Percentiles rank a stretch among this genome's conserved stretches.
Conservation (phyloP, 2,888 invertebrate genomes). For the Tipula unca region DNA sequence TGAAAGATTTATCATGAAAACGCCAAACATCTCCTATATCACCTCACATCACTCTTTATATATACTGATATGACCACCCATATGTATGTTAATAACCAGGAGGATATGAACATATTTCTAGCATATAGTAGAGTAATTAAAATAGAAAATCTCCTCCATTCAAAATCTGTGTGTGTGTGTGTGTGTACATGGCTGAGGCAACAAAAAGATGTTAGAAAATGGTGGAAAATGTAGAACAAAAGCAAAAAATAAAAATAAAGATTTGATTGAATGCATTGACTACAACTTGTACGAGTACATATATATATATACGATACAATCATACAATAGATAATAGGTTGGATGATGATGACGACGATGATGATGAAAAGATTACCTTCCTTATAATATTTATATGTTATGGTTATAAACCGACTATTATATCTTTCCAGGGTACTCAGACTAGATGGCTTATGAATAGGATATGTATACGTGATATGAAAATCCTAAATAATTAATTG, state of each 20-base stretch:
- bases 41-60: background rate
- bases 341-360: background rate
- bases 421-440: background rate
- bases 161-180: background rate
- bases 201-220: background rate
- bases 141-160: background rate
- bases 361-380: background rate
- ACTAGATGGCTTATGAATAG: background rate
- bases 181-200: background rate
- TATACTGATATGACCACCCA: background rate
- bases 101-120: background rate
- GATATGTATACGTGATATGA: background rate
- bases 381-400: background rate
- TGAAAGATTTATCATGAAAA: background rate
- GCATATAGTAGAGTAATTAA: background rate
- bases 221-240: too few species aligned
- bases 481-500: conserved; percentile 8
- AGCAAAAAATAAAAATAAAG: too few species aligned
- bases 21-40: background rate
- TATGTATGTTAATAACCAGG: background rate
- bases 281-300: background rate
- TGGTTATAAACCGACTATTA: background rate
- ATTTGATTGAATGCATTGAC: conserved; percentile 3
- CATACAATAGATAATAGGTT: background rate
- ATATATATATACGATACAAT: background rate